Base-by-base conservation (phyloP, 2,113 vertebrate species). In the Cynoglossus semilaevis region DNA sequence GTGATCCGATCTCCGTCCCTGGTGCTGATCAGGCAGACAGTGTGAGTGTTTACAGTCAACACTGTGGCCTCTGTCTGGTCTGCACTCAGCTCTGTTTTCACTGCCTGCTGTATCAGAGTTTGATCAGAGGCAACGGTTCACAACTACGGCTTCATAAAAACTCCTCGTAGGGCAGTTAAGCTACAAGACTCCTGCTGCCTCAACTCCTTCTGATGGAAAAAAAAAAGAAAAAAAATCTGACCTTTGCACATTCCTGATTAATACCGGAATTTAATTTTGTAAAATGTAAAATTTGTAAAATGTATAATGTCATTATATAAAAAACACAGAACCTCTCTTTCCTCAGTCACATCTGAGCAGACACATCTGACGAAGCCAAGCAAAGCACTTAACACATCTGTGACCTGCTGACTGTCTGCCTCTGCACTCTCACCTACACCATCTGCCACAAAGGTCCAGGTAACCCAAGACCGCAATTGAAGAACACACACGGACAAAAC, bases 21-120 rank as follows among this genome's bases (percentile, higher is more conserved):
- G 7, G 50, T 43, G 60, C 67, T 51, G 54, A 70, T 53, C 63
- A 57, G 73, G 22, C 69, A 71, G 73, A 72, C 64, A 82, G 48
- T 49, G 72, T 68, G 52, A 40, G 67, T 91, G 91, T 93, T 92
- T 92, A 92, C 74, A 85, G 88, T 91, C 87, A 90, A 90, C 83
- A 92, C 17, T 43, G 68, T 22, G 64, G 70, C 77, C 65, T 77
- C 61, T 57, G 75, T 73, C 75, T 72, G 53, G 42, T 59, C 77
- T 63, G 71, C 58, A 64, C 80, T 79, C 72, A 47, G 53, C 69
- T 50, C 72, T 5, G 64, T 72, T 81, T 74, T 72, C 71, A 70
- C 63, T 65, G 48, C 16, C 49, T n/a, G 48, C 41, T 34, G 41
- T 2, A 67, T 54, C 37, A 22, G 43, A 14, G 14, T 53, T 15